Evolutionary conservation across 2,113 vertebrate genomes (phyloP).

Genomic region (Clarias batrachus): DNA sequence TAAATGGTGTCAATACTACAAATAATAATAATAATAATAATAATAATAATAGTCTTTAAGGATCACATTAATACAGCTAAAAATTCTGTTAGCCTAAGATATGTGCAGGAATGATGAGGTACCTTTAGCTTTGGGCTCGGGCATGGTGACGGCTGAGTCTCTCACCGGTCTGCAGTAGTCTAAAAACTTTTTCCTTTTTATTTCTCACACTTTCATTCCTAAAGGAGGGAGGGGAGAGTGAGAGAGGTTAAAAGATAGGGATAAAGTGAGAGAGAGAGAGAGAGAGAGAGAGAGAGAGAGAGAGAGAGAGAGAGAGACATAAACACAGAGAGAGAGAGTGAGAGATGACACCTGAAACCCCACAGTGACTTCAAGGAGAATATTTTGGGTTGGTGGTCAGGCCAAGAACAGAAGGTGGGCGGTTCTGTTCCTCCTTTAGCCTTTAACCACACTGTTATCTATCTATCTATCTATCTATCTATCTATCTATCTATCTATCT

Average conservation of each 20-base stretch:
- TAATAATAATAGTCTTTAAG: neutral
- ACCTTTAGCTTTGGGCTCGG: constrained; percentile 49
- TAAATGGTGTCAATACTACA: no score
- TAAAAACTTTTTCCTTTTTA: constrained; percentile 46
- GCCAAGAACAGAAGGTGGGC: neutral
- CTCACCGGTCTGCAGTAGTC: constrained; percentile 19
- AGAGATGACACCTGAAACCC: constrained; percentile 14
- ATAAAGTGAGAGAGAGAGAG: neutral
- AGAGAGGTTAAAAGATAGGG: neutral
- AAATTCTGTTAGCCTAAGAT: neutral
- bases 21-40: neutral
- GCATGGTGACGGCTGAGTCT: constrained; percentile 41
- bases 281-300: neutral
- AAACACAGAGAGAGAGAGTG: neutral
- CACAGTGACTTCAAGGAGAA: constrained; percentile 16
- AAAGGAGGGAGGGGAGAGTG: neutral
- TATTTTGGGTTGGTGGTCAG: neutral
- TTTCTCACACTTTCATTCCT: constrained; percentile 49
- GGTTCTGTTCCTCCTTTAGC: neutral
- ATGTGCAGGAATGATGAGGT: neutral
- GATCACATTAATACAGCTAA: neutral
- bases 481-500: constrained; percentile 9
- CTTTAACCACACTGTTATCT: neutral
- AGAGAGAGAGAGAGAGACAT: neutral
- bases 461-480: constrained; percentile 10